Evolutionary conservation across 2,888 invertebrate genomes (phyloP).

Genomic region (Helicoverpa assulta): DNA sequence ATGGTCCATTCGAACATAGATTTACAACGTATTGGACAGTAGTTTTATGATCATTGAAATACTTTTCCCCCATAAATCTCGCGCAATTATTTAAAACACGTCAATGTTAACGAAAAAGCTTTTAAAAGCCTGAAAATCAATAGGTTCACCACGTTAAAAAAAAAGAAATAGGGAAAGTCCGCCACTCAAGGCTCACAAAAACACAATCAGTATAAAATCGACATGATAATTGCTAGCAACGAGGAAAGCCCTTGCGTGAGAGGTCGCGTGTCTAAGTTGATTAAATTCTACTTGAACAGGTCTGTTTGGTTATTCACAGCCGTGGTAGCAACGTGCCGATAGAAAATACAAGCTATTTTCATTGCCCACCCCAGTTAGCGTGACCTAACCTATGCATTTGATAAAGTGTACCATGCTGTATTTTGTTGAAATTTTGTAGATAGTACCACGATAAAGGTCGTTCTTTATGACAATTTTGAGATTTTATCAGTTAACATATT

Average conservation of each 20-base stretch:
- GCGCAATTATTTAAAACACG: slow-evolving; percentile 16
- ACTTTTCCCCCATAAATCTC: slow-evolving; percentile 40
- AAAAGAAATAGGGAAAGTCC: slow-evolving; percentile 45
- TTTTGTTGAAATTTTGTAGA: slow-evolving; percentile 38
- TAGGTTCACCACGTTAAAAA: slow-evolving; percentile 41
- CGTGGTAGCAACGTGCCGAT: slow-evolving; percentile 63
- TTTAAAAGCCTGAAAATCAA: slow-evolving; percentile 38
- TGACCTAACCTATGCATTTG: slow-evolving; percentile 61
- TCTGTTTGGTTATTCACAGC: slow-evolving; percentile 68
- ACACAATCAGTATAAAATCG: slow-evolving; percentile 67
- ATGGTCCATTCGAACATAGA: slow-evolving; percentile 57
- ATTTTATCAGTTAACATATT: slow-evolving; percentile 46
- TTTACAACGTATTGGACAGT: slow-evolving; percentile 50
- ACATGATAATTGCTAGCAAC: slow-evolving; percentile 69
- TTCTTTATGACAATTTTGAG: slow-evolving; percentile 37
- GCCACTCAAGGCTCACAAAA: slow-evolving; percentile 57
- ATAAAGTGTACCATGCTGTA: slow-evolving; percentile 40
- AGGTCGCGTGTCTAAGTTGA: slow-evolving; percentile 71
- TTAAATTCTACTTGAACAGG: slow-evolving; percentile 70
- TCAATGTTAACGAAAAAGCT: too few relatives aligned
- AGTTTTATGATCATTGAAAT: slow-evolving; percentile 34
- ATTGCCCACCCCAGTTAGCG: slow-evolving; percentile 54
- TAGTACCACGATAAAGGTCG: slow-evolving; percentile 24
- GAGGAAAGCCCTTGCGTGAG: slow-evolving; percentile 65
- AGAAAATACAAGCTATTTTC: slow-evolving; percentile 64